A percentile compares a stretch with the other conserved stretches of the same genome.
Evolutionary conservation across 1,140 invertebrate species (phyloP).

Genomic region (Palaemon carinicauda): DNA sequence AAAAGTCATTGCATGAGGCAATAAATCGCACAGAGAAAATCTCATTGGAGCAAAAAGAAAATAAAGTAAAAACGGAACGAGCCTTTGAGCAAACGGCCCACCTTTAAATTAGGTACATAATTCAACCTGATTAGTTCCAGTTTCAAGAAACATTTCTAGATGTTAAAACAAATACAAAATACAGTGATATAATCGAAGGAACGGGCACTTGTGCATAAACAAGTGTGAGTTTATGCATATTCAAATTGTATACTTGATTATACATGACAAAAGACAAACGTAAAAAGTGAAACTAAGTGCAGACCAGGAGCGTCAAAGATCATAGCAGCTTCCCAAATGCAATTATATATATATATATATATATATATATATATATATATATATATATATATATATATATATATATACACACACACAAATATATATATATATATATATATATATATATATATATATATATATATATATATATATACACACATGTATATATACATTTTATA

Average conservation of each 20-base stretch:
- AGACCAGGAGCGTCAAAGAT: too few relatives aligned
- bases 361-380: not conserved
- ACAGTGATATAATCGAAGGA: not conserved
- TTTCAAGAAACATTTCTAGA: not conserved
- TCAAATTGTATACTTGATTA: too few relatives aligned
- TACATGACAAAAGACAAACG: too few relatives aligned
- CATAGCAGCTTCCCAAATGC: too few relatives aligned
- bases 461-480: not conserved
- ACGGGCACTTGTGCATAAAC: not conserved
- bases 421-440: not conserved
- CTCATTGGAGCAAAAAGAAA: not conserved
- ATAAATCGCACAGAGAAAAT: not conserved
- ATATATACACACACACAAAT: not conserved
- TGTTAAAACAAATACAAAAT: not conserved
- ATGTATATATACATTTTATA: not conserved
- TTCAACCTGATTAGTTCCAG: too few relatives aligned
- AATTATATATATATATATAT: not conserved
- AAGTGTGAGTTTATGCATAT: not conserved
- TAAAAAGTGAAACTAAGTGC: too few relatives aligned
- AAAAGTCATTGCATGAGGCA: too few relatives aligned
- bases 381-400: not conserved
- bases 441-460: not conserved
- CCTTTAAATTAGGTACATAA: too few relatives aligned
- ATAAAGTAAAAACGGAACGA: not conserved
- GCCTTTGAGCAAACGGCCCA: not conserved